Conservation (phyloP, 2,888 invertebrate species). For the Iselma pallidipennis region DNA sequence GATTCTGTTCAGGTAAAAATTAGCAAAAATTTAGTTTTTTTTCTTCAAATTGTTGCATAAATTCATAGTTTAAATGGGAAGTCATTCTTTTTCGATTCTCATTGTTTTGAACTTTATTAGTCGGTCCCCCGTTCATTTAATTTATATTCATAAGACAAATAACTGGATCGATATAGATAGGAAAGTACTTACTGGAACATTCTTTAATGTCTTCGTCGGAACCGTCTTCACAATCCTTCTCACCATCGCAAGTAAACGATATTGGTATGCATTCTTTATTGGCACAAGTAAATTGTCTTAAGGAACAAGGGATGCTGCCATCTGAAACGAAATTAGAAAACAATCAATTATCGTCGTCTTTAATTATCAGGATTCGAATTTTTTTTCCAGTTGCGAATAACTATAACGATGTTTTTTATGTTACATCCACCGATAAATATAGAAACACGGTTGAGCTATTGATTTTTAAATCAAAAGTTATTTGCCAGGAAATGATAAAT, state of each 20-base stretch:
- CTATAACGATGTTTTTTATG: not conserved
- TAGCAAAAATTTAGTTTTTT: not conserved
- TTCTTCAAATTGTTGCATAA: not conserved
- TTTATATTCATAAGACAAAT: conserved; percentile 22
- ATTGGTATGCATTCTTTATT: conserved; percentile 77
- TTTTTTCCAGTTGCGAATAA: too few relatives aligned
- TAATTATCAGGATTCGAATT: too few relatives aligned
- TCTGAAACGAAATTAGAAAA: conserved; percentile 36
- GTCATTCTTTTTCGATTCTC: too few relatives aligned
- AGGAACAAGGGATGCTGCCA: conserved; percentile 56
- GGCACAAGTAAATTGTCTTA: conserved; percentile 75
- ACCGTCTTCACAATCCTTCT: conserved; percentile 78
- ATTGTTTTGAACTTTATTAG: too few relatives aligned
- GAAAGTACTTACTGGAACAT: conserved; percentile 65
- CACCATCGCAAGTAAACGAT: conserved; percentile 77
- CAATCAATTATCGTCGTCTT: conserved; percentile 10
- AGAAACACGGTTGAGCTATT: not conserved
- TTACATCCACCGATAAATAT: not conserved
- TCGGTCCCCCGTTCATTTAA: conserved; percentile 16
- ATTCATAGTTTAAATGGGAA: too few relatives aligned
- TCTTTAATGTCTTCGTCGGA: conserved; percentile 77
- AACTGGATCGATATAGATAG: conserved; percentile 14
- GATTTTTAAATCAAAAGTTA: not conserved
- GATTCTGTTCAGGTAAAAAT: not conserved
- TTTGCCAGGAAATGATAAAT: not conserved